Evolutionary conservation across 2,797 vertebrate species (phyloP).

Genomic region (Apogon talboti): DNA sequence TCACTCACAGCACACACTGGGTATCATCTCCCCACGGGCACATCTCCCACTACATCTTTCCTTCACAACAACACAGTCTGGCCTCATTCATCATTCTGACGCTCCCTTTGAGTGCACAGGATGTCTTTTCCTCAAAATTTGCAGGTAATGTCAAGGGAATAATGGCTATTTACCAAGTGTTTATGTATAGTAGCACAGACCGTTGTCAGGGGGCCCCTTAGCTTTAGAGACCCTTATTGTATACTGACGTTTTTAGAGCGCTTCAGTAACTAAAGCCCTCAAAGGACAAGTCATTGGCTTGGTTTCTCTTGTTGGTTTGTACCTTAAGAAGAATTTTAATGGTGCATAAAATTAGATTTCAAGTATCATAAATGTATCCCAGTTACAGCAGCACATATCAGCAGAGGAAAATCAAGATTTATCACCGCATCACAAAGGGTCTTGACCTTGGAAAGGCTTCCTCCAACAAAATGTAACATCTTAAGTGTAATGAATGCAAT

Average conservation of each 20-base stretch:
- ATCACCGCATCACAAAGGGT: slow-evolving; percentile 21
- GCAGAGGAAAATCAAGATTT: slow-evolving; percentile 13
- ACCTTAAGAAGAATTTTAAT: neutral
- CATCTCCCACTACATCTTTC: slow-evolving; percentile 47
- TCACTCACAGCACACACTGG: slow-evolving; percentile 44
- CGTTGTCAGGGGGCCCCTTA: slow-evolving; percentile 22
- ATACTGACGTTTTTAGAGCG: slow-evolving; percentile 27
- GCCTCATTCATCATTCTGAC: slow-evolving; percentile 69
- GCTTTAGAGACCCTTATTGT: slow-evolving; percentile 22
- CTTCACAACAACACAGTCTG: slow-evolving; percentile 39
- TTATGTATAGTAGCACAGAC: slow-evolving; percentile 33
- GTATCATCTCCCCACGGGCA: slow-evolving; percentile 25
- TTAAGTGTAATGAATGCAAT: slow-evolving; percentile 47
- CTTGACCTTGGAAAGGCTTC: slow-evolving; percentile 37
- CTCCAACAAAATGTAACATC: slow-evolving; percentile 45
- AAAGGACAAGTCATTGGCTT: slow-evolving; percentile 17
- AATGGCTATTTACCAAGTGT: slow-evolving; percentile 62
- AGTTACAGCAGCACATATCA: neutral
- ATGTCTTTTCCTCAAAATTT: slow-evolving; percentile 49
- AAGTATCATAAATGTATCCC: neutral
- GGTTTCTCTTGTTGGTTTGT: slow-evolving; percentile 16
- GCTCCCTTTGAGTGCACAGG: slow-evolving; percentile 52
- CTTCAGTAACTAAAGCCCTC: slow-evolving; percentile 25
- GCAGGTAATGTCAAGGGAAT: slow-evolving; percentile 48
- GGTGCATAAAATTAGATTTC: neutral